Conservation (phyloP, 2,113 vertebrate genomes). For the Nibea coibor region DNA sequence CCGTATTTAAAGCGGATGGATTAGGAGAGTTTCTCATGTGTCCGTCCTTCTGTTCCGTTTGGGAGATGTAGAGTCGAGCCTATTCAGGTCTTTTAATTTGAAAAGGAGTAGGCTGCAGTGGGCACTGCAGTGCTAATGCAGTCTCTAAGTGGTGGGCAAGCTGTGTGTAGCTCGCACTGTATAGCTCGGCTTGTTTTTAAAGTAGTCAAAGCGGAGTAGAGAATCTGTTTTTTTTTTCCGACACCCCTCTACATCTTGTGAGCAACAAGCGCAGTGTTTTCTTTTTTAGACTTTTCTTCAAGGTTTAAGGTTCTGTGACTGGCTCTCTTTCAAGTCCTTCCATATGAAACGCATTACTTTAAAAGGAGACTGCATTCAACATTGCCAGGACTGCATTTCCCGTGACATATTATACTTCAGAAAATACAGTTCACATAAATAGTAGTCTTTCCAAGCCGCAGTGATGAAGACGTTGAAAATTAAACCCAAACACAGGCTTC, state of each 20-base stretch:
- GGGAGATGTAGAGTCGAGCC: not conserved
- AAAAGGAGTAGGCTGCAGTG: slow-evolving; percentile 3
- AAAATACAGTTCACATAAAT: slow-evolving; percentile 3
- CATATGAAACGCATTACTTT: slow-evolving; percentile 5
- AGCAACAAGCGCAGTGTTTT: not conserved
- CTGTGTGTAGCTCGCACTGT: not conserved
- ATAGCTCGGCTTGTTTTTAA: not conserved
- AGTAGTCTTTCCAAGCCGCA: not conserved
- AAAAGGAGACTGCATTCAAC: not conserved
- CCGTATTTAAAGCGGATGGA: slow-evolving; percentile 1
- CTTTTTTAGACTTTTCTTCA: not conserved
- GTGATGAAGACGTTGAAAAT: not conserved
- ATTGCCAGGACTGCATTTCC: not conserved
- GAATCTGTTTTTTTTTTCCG: not conserved
- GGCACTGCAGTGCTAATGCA: slow-evolving; percentile 1
- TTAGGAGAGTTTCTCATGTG: not conserved
- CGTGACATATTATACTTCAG: not conserved
- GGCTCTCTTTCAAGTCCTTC: not conserved
- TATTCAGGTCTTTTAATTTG: slow-evolving; percentile 29
- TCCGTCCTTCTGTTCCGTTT: not conserved
- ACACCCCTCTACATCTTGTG: not conserved
- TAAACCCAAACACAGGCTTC: not conserved
- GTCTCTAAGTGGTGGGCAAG: not conserved
- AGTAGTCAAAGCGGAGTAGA: not conserved
- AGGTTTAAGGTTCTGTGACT: not conserved